A percentile compares a stretch with the other conserved stretches of the same genome.
Conservation (phyloP, 2,888 invertebrate genomes). For the Drosophila colorata region DNA sequence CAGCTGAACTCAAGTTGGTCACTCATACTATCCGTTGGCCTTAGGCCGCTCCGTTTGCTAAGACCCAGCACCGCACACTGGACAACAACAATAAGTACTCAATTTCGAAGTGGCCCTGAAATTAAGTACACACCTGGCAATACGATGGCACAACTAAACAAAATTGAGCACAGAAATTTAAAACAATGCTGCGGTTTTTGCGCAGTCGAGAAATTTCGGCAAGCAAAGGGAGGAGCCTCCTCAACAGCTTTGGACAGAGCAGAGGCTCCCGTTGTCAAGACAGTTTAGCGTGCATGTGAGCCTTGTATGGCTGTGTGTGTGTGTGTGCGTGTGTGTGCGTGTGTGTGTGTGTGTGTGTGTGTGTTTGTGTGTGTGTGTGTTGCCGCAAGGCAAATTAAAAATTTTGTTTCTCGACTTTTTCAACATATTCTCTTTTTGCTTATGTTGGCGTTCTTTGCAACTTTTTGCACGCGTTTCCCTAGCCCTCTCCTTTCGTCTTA, state of each 20-base stretch:
- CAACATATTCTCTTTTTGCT: conserved; percentile 58
- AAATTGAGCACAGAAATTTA: conserved; percentile 28
- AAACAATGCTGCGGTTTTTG: conserved; percentile 40
- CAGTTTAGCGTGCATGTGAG: conserved; percentile 37
- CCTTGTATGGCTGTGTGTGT: conserved; percentile 33
- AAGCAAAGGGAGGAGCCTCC: conserved; percentile 1
- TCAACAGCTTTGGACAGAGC: conserved; percentile 10
- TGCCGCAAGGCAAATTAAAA: conserved; percentile 81
- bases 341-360: conserved; percentile 25
- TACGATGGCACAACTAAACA: conserved; percentile 21
- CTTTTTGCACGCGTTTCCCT: conserved; percentile 58
- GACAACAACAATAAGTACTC: not conserved
- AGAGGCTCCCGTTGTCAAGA: conserved; percentile 58
- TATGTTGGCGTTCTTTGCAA: conserved; percentile 64
- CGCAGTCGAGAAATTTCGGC: conserved; percentile 10
- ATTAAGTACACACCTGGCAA: conserved; percentile 2
- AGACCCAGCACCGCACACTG: not conserved
- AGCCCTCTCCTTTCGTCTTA: not conserved
- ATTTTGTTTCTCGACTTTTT: conserved; percentile 79
- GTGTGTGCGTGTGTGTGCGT: conserved; percentile 38
- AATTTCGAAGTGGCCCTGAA: not conserved
- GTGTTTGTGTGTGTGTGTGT: conserved; percentile 36
- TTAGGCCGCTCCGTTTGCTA: too few relatives aligned
- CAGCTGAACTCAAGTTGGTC: conserved; percentile 6
- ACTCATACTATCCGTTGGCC: conserved; percentile 31